phyloP scores from a whole-genome alignment of 2,888 invertebrate genomes.

The Zaprionus bogoriensis region DNA sequence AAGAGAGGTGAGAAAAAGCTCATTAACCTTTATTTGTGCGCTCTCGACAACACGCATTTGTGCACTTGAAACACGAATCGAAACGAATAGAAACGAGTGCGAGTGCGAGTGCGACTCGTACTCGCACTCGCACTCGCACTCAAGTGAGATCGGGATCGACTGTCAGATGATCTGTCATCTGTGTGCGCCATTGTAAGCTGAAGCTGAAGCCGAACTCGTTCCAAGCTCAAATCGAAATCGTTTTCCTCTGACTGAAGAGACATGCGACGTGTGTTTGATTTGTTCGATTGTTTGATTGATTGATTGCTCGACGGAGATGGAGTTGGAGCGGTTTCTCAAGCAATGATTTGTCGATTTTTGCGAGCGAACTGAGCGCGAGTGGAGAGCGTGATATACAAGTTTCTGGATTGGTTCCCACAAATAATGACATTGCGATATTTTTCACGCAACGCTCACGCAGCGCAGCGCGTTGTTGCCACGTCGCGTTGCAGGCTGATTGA shows the following conservation, averaged over 20 bases:
- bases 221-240: constrained; percentile 6
- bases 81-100: constrained; percentile 42
- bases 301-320: constrained; percentile 63
- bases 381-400: constrained; percentile 51
- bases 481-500: constrained; percentile 56
- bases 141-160: constrained; percentile 11
- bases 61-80: constrained; percentile 46
- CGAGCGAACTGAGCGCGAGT: not conserved
- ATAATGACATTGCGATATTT: constrained; percentile 70
- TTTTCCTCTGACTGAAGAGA: constrained; percentile 14
- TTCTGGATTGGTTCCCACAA: constrained; percentile 71
- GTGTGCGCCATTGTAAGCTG: constrained; percentile 53
- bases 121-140: too few species aligned
- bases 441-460: constrained; percentile 25
- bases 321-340: constrained; percentile 59
- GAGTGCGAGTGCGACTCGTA: too few species aligned
- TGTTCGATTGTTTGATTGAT: constrained; percentile 77
- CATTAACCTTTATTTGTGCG: constrained; percentile 71
- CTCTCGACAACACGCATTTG: constrained; percentile 31
- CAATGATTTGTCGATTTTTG: constrained; percentile 66
- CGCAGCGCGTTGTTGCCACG: constrained; percentile 21
- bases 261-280: constrained; percentile 60
- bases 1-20: constrained; percentile 53
- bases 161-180: constrained; percentile 66
- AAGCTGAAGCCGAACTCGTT: constrained; percentile 50